Base-by-base conservation (phyloP, 23 tunicate genomes). In the Phallusia fumigata region DNA sequence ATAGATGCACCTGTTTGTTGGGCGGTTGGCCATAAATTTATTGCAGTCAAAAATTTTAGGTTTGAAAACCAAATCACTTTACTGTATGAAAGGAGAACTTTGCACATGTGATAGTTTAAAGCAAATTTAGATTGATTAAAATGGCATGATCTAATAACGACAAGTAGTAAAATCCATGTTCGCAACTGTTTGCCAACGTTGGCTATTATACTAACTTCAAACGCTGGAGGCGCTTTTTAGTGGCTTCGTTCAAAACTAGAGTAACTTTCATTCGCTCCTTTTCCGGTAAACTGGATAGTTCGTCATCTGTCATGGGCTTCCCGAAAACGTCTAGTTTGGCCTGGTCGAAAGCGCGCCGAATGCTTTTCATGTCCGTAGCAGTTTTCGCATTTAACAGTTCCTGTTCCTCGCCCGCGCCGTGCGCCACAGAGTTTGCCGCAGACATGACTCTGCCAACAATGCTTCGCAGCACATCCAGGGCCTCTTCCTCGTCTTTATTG, bases 291-390 rank as follows among this genome's bases (percentile, higher is more conserved):
- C n/a, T 24, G n/a, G 32, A 74, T 21, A 87, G 18, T 45, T 87
- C 82, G 16, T 76, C 91, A 73, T 87, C 91, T 0, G 82, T 34
- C 5, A 53, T 65, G 0, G 77, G 30, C 34, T 50, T 73, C 11
- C 86, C 86, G 10, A 81, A 58, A 28, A 87, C 82, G 22, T 81
- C 64, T 1, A 31, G 19, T 53, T 76, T 87, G 0, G 91, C 91
- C 33, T 76, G 75, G 53, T 87, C 91, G 86, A 81, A 82, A 34
- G 91, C 91, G 8, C 32, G 35, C 28, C 82, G 53, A 8, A 87
- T 45, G 18, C 24, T 64, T 1, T 30, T 52, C 65, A 87, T 50
- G 35, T 87, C 91, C 5, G 69, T 11, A 2, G 28, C 49, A 21
- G 82, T 87, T 31, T 76, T 64, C 28, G 28, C 45, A 35, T 87